These are phyloP conservation scores for Xiphydria camelus DNA, from an alignment of 2,888 invertebrate genomes.

Conservation along the genomic window DNA sequence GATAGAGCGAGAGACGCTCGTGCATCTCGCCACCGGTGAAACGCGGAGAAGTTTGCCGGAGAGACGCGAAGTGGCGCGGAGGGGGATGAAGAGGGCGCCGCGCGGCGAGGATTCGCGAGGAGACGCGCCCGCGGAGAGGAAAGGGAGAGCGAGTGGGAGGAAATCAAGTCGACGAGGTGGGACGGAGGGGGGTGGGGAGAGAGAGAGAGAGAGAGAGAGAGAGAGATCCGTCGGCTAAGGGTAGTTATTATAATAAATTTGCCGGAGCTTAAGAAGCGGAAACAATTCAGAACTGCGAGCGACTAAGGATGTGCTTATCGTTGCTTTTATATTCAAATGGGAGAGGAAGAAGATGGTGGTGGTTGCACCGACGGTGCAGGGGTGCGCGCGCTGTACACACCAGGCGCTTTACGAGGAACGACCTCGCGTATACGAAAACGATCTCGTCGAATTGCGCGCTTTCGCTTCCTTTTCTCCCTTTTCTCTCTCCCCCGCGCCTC, in stretches of 20 bases:
- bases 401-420: constrained; percentile 7
- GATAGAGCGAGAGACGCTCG: too few relatives aligned
- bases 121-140: neutral
- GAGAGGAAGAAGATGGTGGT: constrained; percentile 37
- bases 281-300: constrained; percentile 55
- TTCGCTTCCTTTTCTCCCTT: constrained; percentile 20
- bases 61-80: too few relatives aligned
- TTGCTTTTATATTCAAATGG: constrained; percentile 57
- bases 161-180: constrained; percentile 9
- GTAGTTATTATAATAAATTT: constrained; percentile 58
- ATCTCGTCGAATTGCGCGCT: constrained; percentile 20
- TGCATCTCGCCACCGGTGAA: too few relatives aligned
- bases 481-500: constrained; percentile 10
- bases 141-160: constrained; percentile 8
- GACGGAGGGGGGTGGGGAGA: constrained; percentile 16
- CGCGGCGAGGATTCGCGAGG: neutral
- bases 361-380: constrained; percentile 29
- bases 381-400: constrained; percentile 36
- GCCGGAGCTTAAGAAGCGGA: constrained; percentile 57
- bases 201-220: constrained; percentile 23
- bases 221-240: constrained; percentile 47
- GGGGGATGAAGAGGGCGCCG: neutral
- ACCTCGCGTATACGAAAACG: constrained; percentile 1
- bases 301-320: constrained; percentile 56
- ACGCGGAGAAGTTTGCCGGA: too few relatives aligned